A percentile compares a stretch with the other conserved stretches of the same genome.
These are phyloP conservation scores for Limnothrissa miodon DNA, from an alignment of 2,113 vertebrate species.

Conservation along the genomic window DNA sequence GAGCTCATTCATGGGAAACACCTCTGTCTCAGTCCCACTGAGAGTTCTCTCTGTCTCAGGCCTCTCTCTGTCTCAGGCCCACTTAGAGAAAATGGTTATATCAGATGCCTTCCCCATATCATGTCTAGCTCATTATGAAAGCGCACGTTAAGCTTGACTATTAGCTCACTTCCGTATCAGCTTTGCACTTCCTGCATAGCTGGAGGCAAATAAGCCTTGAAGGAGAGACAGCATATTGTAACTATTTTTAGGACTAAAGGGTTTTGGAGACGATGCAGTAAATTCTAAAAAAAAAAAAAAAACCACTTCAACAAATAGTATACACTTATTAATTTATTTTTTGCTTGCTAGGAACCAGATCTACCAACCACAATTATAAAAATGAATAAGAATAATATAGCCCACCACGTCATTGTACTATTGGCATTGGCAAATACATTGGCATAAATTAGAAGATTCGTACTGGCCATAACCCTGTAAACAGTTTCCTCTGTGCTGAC, in stretches of 20 bases:
- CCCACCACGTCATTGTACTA: not conserved
- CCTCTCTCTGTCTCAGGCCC: not conserved
- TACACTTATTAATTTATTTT: not conserved
- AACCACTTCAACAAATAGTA: not conserved
- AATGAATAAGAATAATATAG: not conserved
- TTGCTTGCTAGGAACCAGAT: not conserved
- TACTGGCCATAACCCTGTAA: conserved; percentile 10
- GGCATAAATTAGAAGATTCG: not conserved
- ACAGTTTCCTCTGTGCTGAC: conserved; percentile 44
- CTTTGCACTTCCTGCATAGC: not conserved
- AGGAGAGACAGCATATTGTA: not conserved
- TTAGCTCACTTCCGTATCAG: not conserved
- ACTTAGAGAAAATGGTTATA: not conserved
- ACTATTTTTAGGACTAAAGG: not conserved
- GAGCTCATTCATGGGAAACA: not conserved
- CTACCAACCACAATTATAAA: not conserved
- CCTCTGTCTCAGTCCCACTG: not conserved
- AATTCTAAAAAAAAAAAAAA: no score
- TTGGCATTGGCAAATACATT: not conserved
- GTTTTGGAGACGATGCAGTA: no score
- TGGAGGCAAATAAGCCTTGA: conserved; percentile 2
- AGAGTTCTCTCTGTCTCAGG: not conserved
- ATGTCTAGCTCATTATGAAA: not conserved
- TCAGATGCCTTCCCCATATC: not conserved
- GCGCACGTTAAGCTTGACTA: not conserved